Evolutionary conservation across 2,888 invertebrate species (phyloP), one percentile per base, ranked within the genome.

Genomic region (Tenthredo distinguenda): DNA sequence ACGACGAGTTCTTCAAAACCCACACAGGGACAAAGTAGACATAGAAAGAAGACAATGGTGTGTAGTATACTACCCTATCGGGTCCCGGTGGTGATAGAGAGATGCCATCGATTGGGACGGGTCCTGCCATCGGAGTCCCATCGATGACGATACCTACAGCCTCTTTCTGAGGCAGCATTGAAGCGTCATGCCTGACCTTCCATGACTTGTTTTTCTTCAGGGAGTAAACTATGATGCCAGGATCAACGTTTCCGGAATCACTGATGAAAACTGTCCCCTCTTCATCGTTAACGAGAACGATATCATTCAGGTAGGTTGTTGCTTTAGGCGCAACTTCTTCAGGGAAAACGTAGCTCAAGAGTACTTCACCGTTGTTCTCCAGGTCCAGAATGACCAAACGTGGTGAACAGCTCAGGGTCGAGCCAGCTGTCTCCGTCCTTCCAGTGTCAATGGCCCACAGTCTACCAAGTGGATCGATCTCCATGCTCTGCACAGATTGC

Each of bases 401-500:
- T 0, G 97, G 96, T 7, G 95, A 95, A 90, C 97, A 97, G n/a
- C 58, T 21, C n/a, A 58, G 7, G 58, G 58, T 89, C 85, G 93
- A 93, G 0, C 95, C 95, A 87, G 96, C 94, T 1, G 96, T 96
- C 12, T 95, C 95, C 0, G 96, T 94, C 85, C 96, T 94, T 0
- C 97, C 97, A 77, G 96, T 96, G 88, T 97, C 97, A 79, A 96
- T 94, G 50, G 95, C 95, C 95, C 96, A 93, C 95, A 97, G 95
- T 12, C 96, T 93, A 6, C 97, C 96, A 87, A 95, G 95, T 2
- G 95, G 95, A 92, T 97, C 97, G 77, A 97, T 95, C 91, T 97
- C 97, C 87, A 97, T 94, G 88, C 96, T 96, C 92, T 97, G 97
- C 37, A 97, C 96, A 90, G 96, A 96, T 91, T 97, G 97, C 86